phyloP scores from a whole-genome alignment of 2,888 invertebrate genomes.

The Cheilosia vernalis region DNA sequence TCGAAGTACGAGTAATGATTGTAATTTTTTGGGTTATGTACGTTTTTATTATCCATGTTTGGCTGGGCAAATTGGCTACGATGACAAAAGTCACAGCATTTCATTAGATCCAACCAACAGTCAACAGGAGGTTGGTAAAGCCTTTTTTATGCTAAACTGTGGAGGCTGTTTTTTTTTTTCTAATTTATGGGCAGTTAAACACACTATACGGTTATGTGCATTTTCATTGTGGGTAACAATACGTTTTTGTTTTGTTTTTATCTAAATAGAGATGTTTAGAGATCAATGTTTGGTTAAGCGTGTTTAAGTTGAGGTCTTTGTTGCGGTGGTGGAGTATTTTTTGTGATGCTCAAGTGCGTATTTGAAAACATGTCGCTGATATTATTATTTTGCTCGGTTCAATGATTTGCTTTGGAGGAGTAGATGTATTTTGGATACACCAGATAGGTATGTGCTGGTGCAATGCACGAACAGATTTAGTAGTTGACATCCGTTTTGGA shows the following conservation, averaged over 20 bases:
- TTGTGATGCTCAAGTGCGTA: slow-evolving; percentile 64
- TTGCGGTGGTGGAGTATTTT: slow-evolving; percentile 1
- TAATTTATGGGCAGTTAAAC: slow-evolving; percentile 74
- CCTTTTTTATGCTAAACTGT: slow-evolving; percentile 37
- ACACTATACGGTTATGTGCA: slow-evolving; percentile 72
- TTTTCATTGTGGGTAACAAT: slow-evolving; percentile 54
- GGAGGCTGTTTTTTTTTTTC: background rate
- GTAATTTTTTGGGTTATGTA: slow-evolving; percentile 71
- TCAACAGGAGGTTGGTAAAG: slow-evolving; percentile 23
- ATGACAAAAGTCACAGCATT: slow-evolving; percentile 70
- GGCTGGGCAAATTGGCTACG: slow-evolving; percentile 62
- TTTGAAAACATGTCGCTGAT: slow-evolving; percentile 53
- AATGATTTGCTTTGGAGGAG: slow-evolving; percentile 42
- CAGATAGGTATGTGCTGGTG: slow-evolving; percentile 5
- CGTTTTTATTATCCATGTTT: slow-evolving; percentile 58
- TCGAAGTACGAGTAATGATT: slow-evolving; percentile 59
- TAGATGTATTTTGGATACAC: slow-evolving; percentile 1
- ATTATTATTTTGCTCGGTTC: slow-evolving; percentile 54
- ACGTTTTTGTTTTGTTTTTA: slow-evolving; percentile 18
- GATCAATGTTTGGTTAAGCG: slow-evolving; percentile 70
- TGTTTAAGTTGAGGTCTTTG: slow-evolving; percentile 46
- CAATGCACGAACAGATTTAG: slow-evolving; percentile 54
- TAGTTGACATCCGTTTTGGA: slow-evolving; percentile 57
- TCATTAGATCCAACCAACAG: slow-evolving; percentile 44
- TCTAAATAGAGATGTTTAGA: slow-evolving; percentile 72